Conservation (phyloP, 2,113 vertebrate species). For the Casuarius casuarius region DNA sequence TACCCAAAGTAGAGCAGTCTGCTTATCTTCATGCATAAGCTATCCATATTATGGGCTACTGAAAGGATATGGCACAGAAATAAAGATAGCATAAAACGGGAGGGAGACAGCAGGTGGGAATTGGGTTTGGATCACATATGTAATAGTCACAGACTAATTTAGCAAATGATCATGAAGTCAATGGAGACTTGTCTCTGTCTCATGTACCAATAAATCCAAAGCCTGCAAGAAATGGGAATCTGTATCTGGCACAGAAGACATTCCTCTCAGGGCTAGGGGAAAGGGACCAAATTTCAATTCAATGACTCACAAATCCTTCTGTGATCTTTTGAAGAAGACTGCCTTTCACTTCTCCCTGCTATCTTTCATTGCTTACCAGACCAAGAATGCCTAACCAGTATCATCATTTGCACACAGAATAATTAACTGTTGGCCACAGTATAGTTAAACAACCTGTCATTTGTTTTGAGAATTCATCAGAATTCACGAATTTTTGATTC, state of each 20-base stretch:
- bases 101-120: background rate
- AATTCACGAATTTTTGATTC: background rate
- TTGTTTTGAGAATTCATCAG: background rate
- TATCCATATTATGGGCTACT: background rate
- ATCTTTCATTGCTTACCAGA: background rate
- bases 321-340: background rate
- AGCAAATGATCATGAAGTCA: background rate
- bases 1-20: background rate
- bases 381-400: background rate
- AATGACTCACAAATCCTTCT: background rate
- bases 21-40: background rate
- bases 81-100: rapidly evolving
- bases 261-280: background rate
- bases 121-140: background rate
- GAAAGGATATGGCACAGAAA: background rate
- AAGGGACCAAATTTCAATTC: background rate
- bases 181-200: background rate
- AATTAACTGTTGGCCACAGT: background rate
- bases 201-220: background rate
- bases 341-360: background rate
- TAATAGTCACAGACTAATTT: background rate
- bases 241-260: background rate
- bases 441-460: background rate
- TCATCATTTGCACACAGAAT: background rate
- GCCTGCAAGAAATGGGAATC: background rate